phyloP scores from a whole-genome alignment of 2,797 vertebrate genomes.

The Hippocampus kuda region DNA sequence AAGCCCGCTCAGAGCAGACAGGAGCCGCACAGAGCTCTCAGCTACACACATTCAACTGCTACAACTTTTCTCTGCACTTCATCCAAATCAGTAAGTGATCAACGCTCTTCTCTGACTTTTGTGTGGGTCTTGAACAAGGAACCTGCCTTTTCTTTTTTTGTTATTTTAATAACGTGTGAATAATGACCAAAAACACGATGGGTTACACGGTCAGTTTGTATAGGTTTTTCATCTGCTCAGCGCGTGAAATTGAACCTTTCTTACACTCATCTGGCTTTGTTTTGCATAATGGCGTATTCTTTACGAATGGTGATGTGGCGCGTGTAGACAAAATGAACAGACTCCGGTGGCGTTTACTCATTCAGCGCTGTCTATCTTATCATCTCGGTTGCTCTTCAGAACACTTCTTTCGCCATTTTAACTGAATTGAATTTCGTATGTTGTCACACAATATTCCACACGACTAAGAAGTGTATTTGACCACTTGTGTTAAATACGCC shows the following conservation, averaged over 20 bases:
- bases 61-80: conserved; percentile 5
- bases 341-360: background rate
- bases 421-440: too few species aligned
- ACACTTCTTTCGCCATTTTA: too few species aligned
- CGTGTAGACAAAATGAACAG: too few species aligned
- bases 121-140: background rate
- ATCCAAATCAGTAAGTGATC: conserved; percentile 33
- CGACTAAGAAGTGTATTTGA: too few species aligned
- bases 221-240: background rate
- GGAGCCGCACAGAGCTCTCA: background rate
- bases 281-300: background rate
- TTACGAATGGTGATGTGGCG: conserved; percentile 4
- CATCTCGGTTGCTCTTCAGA: background rate
- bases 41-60: background rate
- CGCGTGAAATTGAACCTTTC: background rate
- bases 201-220: background rate
- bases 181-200: too few species aligned
- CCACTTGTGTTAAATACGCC: too few species aligned
- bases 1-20: conserved; percentile 14
- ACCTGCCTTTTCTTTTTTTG: background rate
- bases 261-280: background rate
- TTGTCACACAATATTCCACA: too few species aligned
- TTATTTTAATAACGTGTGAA: background rate
- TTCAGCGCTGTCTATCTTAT: background rate
- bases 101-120: background rate